Conservation (phyloP, 2,888 invertebrate species). For the Mimumesa dahlbomi region DNA sequence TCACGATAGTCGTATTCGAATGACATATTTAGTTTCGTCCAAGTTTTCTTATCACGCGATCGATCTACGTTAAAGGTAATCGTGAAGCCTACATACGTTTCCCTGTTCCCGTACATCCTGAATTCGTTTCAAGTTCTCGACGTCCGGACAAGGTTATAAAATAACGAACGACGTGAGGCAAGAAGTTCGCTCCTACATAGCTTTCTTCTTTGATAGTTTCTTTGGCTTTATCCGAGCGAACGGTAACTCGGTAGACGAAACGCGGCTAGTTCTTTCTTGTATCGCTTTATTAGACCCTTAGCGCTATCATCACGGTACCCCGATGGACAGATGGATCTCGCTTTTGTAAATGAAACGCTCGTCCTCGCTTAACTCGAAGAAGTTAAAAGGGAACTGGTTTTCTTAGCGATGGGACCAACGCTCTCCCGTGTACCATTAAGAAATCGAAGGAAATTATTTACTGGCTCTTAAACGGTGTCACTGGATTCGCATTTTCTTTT, state of each 20-base stretch:
- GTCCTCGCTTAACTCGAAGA: constrained; percentile 13
- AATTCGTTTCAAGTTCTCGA: neutral
- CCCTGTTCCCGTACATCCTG: too few species aligned
- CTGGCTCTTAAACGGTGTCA: too few species aligned
- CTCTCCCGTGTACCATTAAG: constrained; percentile 11
- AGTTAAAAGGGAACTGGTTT: constrained; percentile 38
- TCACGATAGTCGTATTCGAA: too few species aligned
- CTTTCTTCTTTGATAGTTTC: constrained; percentile 10
- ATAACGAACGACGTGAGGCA: constrained; percentile 7
- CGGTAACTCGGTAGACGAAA: constrained; percentile 32
- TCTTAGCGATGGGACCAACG: constrained; percentile 21
- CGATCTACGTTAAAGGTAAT: too few species aligned
- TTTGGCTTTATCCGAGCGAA: constrained; percentile 7
- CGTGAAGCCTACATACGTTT: too few species aligned
- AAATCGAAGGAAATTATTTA: neutral
- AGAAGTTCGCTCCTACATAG: constrained; percentile 19
- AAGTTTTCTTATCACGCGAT: too few species aligned
- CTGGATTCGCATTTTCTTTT: too few species aligned
- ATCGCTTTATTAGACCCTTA: constrained; percentile 43
- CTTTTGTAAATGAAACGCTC: constrained; percentile 39
- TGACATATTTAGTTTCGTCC: too few species aligned
- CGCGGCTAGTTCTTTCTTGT: constrained; percentile 27
- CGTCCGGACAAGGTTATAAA: constrained; percentile 28
- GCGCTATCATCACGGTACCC: constrained; percentile 31
- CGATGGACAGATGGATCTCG: constrained; percentile 35